phyloP scores from a whole-genome alignment of 1,140 invertebrate species.

The Caenorhabditis remanei region DNA sequence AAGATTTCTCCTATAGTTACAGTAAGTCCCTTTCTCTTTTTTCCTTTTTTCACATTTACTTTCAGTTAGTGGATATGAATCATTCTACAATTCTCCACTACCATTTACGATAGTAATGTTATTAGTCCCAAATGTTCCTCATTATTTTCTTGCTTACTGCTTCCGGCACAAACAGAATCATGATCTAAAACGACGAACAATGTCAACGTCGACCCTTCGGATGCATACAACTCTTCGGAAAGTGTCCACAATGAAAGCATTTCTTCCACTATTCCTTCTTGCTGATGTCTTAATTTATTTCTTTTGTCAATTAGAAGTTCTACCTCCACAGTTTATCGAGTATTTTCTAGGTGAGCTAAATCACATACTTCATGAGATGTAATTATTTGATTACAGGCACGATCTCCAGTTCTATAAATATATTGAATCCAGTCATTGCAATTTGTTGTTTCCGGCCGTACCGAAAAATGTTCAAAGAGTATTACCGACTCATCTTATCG shows the following conservation, averaged over 20 bases:
- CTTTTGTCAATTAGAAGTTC: constrained; percentile 36
- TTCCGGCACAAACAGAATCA: constrained; percentile 40
- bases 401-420: constrained; percentile 36
- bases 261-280: constrained; percentile 18
- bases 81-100: constrained; percentile 30
- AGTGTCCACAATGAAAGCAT: constrained; percentile 41
- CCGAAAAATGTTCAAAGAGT: constrained; percentile 28
- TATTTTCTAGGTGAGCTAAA: background rate
- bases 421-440: constrained; percentile 24
- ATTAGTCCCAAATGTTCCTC: constrained; percentile 13
- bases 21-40: background rate
- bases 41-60: background rate
- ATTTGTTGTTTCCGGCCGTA: constrained; percentile 43
- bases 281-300: constrained; percentile 32
- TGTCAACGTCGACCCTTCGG: constrained; percentile 2
- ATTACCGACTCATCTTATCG: constrained; percentile 32
- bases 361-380: background rate
- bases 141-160: constrained; percentile 23
- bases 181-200: constrained; percentile 28
- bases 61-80: constrained; percentile 42
- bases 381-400: constrained; percentile 13
- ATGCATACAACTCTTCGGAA: constrained; percentile 33
- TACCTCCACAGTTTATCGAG: constrained; percentile 44
- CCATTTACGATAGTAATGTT: constrained; percentile 41
- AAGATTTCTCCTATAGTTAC: background rate